Conservation (phyloP, 2,797 vertebrate species). For the Galago senegalensis region DNA sequence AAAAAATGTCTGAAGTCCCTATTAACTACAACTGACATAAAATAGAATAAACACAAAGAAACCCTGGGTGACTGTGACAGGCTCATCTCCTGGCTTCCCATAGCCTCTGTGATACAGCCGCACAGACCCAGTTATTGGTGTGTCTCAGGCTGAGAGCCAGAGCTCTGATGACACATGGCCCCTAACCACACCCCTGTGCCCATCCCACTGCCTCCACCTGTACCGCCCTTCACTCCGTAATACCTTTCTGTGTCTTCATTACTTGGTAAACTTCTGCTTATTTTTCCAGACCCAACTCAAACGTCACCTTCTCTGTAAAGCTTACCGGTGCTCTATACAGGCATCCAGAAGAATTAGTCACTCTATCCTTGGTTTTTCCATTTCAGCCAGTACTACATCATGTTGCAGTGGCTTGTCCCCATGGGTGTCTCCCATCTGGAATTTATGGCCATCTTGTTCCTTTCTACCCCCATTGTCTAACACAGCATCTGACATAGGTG, state of each 20-base stretch:
- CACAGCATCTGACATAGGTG: background rate
- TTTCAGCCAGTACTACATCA: background rate
- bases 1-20: background rate
- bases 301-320: background rate
- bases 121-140: background rate
- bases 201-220: background rate
- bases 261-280: background rate
- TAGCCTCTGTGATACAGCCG: background rate
- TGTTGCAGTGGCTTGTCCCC: background rate
- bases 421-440: background rate
- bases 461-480: background rate
- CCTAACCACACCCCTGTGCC: background rate
- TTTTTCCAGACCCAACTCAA: slow-evolving; percentile 42
- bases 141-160: background rate
- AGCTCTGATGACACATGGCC: background rate
- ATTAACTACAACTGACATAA: background rate
- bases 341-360: background rate
- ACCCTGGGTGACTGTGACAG: background rate
- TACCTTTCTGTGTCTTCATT: background rate
- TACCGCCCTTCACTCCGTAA: background rate
- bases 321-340: background rate
- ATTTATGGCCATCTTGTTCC: background rate
- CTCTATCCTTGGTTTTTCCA: slow-evolving; percentile 1
- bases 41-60: slow-evolving; percentile 14
- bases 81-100: background rate